Percentiles rank a stretch among this genome's conserved stretches.
Conservation (phyloP, 2,888 invertebrate genomes). For the Dioctria linearis region DNA sequence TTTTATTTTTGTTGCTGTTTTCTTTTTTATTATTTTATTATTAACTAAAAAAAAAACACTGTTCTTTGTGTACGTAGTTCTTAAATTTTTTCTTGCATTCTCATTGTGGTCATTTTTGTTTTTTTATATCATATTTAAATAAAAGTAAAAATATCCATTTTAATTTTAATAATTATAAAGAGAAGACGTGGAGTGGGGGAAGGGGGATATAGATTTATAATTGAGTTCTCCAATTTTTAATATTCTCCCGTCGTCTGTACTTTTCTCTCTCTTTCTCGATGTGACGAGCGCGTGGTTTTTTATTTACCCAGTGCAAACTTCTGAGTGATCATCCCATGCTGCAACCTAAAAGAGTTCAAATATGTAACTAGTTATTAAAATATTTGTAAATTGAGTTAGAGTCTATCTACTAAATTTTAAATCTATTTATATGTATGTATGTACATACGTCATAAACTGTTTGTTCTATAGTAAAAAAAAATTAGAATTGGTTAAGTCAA, state of each 20-base stretch:
- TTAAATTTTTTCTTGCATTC: neutral
- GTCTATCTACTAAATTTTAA: neutral
- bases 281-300: neutral
- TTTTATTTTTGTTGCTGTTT: constrained; percentile 13
- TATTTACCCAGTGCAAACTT: constrained; percentile 83
- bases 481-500: no score
- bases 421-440: no score
- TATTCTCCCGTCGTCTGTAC: no score
- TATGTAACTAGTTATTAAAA: constrained; percentile 11
- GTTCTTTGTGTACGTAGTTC: constrained; percentile 26
- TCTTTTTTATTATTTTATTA: constrained; percentile 3
- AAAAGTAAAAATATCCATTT: constrained; percentile 43
- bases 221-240: no score
- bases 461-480: no score
- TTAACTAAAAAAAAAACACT: constrained; percentile 10
- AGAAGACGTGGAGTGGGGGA: neutral
- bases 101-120: neutral
- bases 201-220: no score
- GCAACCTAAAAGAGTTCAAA: constrained; percentile 76
- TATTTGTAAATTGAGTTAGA: neutral
- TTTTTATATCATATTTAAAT: constrained; percentile 17
- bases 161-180: constrained; percentile 39
- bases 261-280: no score
- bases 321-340: constrained; percentile 91
- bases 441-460: no score